These are phyloP conservation scores for Clunio marinus DNA, from an alignment of 2,888 invertebrate species.

Conservation along the genomic window DNA sequence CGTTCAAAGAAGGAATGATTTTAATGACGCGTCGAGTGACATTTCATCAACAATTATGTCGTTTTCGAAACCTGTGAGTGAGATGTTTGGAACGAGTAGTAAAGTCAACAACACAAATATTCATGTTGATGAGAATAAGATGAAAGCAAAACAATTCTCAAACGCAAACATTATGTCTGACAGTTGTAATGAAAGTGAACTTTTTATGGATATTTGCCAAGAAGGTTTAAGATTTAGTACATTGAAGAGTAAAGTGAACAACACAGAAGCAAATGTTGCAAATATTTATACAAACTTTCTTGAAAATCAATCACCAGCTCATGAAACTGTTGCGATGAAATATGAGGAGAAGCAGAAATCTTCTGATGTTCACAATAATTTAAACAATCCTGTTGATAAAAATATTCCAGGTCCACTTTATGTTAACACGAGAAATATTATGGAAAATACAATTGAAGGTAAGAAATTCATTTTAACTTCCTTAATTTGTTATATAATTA, in stretches of 20 bases:
- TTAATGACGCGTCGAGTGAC: slow-evolving; percentile 54
- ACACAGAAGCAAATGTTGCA: slow-evolving; percentile 50
- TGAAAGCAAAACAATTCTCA: slow-evolving; percentile 50
- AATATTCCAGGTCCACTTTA: slow-evolving; percentile 46
- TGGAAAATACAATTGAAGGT: slow-evolving; percentile 25
- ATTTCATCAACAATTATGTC: slow-evolving; percentile 52
- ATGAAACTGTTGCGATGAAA: slow-evolving; percentile 52
- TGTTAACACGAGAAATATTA: slow-evolving; percentile 44
- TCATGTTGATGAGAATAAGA: slow-evolving; percentile 60
- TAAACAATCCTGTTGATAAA: slow-evolving; percentile 42
- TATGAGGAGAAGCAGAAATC: slow-evolving; percentile 10
- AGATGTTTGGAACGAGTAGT: slow-evolving; percentile 64
- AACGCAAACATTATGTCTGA: slow-evolving; percentile 66
- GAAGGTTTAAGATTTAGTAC: slow-evolving; percentile 43
- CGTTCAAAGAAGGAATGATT: slow-evolving; percentile 54
- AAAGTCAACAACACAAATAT: slow-evolving; percentile 79
- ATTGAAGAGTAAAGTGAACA: slow-evolving; percentile 48
- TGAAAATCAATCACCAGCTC: slow-evolving; percentile 57
- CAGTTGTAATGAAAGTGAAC: slow-evolving; percentile 57
- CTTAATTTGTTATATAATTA: not conserved
- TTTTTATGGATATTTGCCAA: slow-evolving; percentile 45
- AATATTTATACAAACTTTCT: slow-evolving; percentile 63
- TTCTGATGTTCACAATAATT: slow-evolving; percentile 43
- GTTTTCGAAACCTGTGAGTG: slow-evolving; percentile 53
- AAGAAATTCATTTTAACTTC: not conserved